Evolutionary conservation across 1,140 invertebrate species (phyloP).

Genomic region (Platyscapa corneri): DNA sequence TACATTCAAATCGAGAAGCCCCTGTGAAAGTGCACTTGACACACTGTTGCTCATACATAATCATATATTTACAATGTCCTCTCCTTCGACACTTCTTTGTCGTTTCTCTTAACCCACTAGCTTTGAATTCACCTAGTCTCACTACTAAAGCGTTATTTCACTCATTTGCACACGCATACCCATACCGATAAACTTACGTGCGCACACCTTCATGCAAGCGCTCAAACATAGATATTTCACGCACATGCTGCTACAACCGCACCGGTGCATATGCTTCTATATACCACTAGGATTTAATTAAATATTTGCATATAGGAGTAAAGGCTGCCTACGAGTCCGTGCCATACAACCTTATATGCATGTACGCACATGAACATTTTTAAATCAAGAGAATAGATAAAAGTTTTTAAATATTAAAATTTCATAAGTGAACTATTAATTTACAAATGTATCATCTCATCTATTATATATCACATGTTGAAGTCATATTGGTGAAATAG

Average conservation of each 20-base stretch:
- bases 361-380: constrained; percentile 31
- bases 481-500: too few relatives aligned
- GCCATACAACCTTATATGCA: neutral
- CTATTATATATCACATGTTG: too few relatives aligned
- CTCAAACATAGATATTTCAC: neutral
- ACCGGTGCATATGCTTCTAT: neutral
- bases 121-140: constrained; percentile 19
- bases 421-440: neutral
- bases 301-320: constrained; percentile 65
- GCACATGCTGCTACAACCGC: constrained; percentile 39
- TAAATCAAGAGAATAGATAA: neutral
- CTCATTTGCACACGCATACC: neutral
- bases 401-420: neutral
- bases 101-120: constrained; percentile 55
- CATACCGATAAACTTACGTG: neutral
- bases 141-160: neutral
- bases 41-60: constrained; percentile 65
- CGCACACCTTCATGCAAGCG: neutral
- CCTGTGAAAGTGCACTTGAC: constrained; percentile 65
- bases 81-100: constrained; percentile 45
- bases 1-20: constrained; percentile 48
- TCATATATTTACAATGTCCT: constrained; percentile 67
- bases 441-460: too few relatives aligned
- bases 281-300: constrained; percentile 62
- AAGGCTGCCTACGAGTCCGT: neutral